These are phyloP conservation scores for Aphidius ervi DNA, from an alignment of 1,140 invertebrate genomes.

Conservation along the genomic window DNA sequence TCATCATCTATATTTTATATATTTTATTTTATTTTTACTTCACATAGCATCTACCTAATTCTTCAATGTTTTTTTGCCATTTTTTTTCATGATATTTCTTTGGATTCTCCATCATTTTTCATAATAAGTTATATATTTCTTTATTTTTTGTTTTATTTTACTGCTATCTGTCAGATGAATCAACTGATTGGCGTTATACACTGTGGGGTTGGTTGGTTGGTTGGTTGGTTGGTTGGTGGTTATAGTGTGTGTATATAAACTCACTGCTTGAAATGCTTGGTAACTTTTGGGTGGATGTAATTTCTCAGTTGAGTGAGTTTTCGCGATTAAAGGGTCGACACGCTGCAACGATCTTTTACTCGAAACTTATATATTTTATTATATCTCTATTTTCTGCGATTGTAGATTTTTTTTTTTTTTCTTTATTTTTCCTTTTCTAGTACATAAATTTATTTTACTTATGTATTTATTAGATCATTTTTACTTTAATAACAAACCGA, in stretches of 20 bases:
- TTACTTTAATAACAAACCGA: too few relatives aligned
- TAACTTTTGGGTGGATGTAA: conserved; percentile 25
- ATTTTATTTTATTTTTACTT: too few relatives aligned
- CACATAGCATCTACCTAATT: too few relatives aligned
- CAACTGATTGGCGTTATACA: not conserved
- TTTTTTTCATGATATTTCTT: too few relatives aligned
- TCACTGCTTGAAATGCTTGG: conserved; percentile 5
- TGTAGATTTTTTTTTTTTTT: not conserved
- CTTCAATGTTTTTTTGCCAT: too few relatives aligned
- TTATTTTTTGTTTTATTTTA: too few relatives aligned
- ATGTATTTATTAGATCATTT: too few relatives aligned
- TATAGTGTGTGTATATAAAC: not conserved
- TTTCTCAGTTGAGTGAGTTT: conserved; percentile 23
- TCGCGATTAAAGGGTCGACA: conserved; percentile 25
- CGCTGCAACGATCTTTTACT: conserved; percentile 24
- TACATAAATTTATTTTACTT: too few relatives aligned
- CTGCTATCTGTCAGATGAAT: not conserved
- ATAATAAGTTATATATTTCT: too few relatives aligned
- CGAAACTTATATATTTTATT: conserved; percentile 10
- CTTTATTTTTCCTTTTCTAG: too few relatives aligned
- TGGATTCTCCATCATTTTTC: too few relatives aligned
- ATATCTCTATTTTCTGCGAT: conserved; percentile 1
- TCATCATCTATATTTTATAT: too few relatives aligned
- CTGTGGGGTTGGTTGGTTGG: not conserved
- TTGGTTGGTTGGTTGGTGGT: conserved; percentile 5